Evolutionary conservation across 1,140 invertebrate genomes (phyloP).

Genomic region (Cherax quadricarinatus): DNA sequence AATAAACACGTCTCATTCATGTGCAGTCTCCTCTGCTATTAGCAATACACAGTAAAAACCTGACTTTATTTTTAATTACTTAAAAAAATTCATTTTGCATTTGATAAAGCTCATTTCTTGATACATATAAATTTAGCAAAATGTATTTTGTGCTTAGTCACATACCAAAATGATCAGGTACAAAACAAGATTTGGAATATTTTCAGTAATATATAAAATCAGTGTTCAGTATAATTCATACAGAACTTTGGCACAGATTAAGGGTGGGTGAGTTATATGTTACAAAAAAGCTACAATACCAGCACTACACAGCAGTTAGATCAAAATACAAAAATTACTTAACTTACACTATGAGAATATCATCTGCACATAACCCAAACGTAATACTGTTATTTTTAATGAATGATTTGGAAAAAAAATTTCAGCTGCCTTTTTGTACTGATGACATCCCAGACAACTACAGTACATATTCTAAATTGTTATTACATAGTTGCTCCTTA

Average conservation of each 20-base stretch:
- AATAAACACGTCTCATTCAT: neutral
- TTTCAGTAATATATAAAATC: neutral
- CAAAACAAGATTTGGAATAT: conserved; percentile 44
- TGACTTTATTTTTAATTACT: neutral
- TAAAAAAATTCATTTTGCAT: neutral
- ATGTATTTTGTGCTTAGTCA: neutral
- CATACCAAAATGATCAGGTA: neutral
- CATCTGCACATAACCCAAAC: neutral
- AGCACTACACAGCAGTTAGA: neutral
- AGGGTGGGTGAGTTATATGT: neutral
- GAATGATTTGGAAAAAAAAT: neutral
- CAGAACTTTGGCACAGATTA: conserved; percentile 37
- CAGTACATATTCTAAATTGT: neutral
- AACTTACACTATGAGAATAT: neutral
- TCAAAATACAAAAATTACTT: neutral
- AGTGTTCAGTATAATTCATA: conserved; percentile 15
- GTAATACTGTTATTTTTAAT: neutral
- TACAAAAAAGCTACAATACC: neutral
- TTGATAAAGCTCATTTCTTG: conserved; percentile 11
- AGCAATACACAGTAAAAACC: neutral
- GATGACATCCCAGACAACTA: neutral
- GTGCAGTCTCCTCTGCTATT: neutral
- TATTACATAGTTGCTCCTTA: too few relatives aligned
- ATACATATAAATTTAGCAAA: neutral
- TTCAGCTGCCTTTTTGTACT: neutral